A percentile compares a stretch with the other conserved stretches of the same genome.
phyloP scores from a whole-genome alignment of 2,888 invertebrate genomes.

The Tachina grossa region DNA sequence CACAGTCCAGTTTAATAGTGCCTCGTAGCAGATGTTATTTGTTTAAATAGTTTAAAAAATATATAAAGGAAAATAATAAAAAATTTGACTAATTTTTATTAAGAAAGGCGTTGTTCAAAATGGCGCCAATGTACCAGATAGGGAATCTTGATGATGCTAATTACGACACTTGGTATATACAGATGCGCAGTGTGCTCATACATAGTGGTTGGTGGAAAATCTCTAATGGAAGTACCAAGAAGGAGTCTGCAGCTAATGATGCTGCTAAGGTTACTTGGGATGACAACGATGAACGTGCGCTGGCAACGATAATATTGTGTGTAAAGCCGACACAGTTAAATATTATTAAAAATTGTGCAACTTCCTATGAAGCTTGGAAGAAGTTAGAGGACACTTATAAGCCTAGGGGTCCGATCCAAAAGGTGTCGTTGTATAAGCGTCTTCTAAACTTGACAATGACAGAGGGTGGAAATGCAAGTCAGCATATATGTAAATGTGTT shows the following conservation, averaged over 20 bases:
- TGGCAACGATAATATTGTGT: constrained; percentile 33
- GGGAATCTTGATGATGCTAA: constrained; percentile 25
- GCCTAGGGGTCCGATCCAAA: constrained; percentile 53
- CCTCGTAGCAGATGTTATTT: background rate
- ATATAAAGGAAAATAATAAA: background rate
- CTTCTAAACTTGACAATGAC: constrained; percentile 51
- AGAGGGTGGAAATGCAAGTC: background rate
- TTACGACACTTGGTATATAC: constrained; percentile 26
- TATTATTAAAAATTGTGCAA: constrained; percentile 33
- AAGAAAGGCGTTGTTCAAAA: background rate
- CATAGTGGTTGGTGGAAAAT: constrained; percentile 12
- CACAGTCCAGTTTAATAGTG: constrained; percentile 9
- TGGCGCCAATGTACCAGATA: constrained; percentile 21
- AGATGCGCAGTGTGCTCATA: constrained; percentile 29
- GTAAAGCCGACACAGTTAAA: constrained; percentile 54
- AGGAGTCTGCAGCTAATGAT: background rate
- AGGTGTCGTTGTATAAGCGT: constrained; percentile 33
- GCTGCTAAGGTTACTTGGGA: background rate
- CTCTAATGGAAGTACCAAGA: background rate
- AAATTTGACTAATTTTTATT: background rate
- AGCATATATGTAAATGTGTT: constrained; percentile 44
- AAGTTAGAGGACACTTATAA: constrained; percentile 40
- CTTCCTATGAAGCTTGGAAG: constrained; percentile 46
- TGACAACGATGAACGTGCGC: constrained; percentile 37
- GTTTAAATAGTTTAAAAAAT: background rate